These are phyloP conservation scores for Leuctra nigra DNA, from an alignment of 2,888 invertebrate genomes.

Conservation along the genomic window DNA sequence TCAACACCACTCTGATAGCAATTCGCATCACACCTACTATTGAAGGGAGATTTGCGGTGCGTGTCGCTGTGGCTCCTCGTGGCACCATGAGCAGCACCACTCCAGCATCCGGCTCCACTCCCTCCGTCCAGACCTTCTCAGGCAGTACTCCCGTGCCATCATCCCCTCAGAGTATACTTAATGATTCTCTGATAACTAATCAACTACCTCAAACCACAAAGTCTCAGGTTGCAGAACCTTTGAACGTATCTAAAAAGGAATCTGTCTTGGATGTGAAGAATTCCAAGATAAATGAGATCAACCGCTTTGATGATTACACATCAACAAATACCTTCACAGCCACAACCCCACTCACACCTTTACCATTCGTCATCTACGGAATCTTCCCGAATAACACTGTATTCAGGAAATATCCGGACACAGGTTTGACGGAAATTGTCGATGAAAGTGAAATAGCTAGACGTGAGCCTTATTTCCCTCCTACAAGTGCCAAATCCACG, in stretches of 20 bases:
- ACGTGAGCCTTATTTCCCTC: conserved; percentile 24
- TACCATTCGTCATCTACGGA: conserved; percentile 65
- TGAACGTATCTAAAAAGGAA: too few species aligned
- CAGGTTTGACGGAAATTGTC: conserved; percentile 25
- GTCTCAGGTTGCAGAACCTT: too few species aligned
- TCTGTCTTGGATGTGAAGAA: too few species aligned
- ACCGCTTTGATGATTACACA: background rate
- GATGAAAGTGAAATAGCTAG: conserved; percentile 27
- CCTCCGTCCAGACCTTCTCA: background rate
- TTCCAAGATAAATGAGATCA: background rate
- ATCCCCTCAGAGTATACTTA: too few species aligned
- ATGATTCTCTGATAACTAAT: too few species aligned
- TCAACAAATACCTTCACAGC: background rate
- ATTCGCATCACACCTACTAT: conserved; percentile 13
- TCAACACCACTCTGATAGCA: conserved; percentile 11
- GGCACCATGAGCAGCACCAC: conserved; percentile 20
- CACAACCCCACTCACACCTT: conserved; percentile 21
- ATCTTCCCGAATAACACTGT: conserved; percentile 71
- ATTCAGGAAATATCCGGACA: conserved; percentile 70
- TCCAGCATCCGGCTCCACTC: background rate
- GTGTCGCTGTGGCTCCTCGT: conserved; percentile 13
- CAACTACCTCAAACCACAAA: too few species aligned
- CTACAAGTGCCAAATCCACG: background rate
- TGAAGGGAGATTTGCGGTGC: conserved; percentile 8
- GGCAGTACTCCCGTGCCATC: too few species aligned